Evolutionary conservation across 2,888 invertebrate species (phyloP).

Genomic region (Meiosimyza platycephala): DNA sequence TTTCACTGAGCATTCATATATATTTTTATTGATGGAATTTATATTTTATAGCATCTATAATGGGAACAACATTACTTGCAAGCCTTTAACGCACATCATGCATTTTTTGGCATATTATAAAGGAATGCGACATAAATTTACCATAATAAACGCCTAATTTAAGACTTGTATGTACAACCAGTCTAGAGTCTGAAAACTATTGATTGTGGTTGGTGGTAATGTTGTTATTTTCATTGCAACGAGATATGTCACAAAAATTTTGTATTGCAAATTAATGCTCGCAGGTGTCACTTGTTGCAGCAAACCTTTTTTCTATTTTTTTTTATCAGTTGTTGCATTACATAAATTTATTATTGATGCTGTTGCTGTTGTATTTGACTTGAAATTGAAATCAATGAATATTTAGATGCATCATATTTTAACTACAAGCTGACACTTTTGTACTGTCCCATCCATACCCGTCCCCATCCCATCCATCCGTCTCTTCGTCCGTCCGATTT

Average conservation of each 20-base stretch:
- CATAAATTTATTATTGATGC: background rate
- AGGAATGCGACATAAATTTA: slow-evolving; percentile 6
- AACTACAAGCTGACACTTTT: no score
- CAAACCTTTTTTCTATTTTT: background rate
- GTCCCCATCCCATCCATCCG: no score
- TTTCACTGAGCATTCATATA: no score
- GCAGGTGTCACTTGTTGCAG: slow-evolving; percentile 1
- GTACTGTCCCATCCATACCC: no score
- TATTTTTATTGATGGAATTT: no score
- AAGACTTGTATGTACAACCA: background rate
- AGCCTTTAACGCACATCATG: background rate
- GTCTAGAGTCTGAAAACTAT: background rate
- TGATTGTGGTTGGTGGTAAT: background rate
- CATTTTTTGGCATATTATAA: background rate
- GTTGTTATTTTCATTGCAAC: background rate
- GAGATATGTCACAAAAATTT: background rate
- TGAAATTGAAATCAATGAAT: background rate
- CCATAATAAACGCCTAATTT: slow-evolving; percentile 13
- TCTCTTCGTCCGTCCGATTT: no score
- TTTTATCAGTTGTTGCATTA: background rate
- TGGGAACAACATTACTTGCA: background rate
- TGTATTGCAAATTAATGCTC: background rate
- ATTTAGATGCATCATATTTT: no score
- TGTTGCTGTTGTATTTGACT: background rate
- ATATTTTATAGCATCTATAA: background rate